A percentile compares a stretch with the other conserved stretches of the same genome.
Conservation (phyloP, 92 coral and sea anemone genomes). For the Heliopora coerulea region DNA sequence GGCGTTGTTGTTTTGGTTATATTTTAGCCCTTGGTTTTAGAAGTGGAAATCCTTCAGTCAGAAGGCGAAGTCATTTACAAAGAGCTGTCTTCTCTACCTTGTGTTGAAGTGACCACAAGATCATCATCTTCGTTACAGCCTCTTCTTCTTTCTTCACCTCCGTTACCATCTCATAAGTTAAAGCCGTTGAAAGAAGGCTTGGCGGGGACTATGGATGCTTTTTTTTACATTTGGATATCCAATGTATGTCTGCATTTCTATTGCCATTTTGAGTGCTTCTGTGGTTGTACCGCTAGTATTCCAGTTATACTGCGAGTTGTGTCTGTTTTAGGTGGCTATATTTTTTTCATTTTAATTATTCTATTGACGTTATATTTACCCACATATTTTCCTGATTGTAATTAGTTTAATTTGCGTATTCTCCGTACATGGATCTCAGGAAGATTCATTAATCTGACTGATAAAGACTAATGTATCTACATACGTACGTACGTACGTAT, state of each 20-base stretch:
- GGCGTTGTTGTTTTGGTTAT: not conserved
- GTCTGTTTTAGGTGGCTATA: too few relatives aligned
- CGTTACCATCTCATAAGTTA: not conserved
- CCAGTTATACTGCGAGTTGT: too few relatives aligned
- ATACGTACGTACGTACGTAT: too few relatives aligned
- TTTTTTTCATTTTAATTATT: too few relatives aligned
- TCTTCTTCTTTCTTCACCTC: not conserved
- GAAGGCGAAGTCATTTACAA: not conserved
- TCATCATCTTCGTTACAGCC: not conserved
- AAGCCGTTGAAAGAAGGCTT: conserved; percentile 8
- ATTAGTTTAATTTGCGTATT: too few relatives aligned
- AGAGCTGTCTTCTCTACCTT: conserved; percentile 3
- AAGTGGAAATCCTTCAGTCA: not conserved
- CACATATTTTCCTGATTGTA: too few relatives aligned
- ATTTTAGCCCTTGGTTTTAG: conserved; percentile 15
- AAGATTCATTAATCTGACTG: too few relatives aligned
- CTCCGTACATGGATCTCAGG: too few relatives aligned
- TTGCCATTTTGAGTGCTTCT: too few relatives aligned
- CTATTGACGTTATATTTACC: too few relatives aligned
- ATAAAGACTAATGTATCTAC: too few relatives aligned
- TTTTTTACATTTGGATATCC: conserved; percentile 21
- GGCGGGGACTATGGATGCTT: not conserved
- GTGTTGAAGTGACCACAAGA: not conserved
- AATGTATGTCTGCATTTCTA: conserved; percentile 19
- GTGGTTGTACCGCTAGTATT: too few relatives aligned